Evolutionary conservation across 2,797 vertebrate species (phyloP).

Genomic region (Harpagifer antarcticus): DNA sequence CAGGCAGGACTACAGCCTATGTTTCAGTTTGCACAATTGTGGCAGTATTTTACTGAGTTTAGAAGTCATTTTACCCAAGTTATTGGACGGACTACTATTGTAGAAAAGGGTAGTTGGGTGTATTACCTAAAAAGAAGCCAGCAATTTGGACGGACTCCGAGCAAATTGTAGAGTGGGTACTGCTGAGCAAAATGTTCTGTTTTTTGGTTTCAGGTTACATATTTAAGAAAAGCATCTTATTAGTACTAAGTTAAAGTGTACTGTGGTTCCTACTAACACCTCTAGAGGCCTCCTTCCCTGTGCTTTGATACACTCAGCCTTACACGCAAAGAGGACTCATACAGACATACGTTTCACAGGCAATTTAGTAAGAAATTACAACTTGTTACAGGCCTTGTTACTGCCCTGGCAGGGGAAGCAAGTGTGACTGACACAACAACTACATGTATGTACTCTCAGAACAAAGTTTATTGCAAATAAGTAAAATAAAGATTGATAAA

Average conservation of each 20-base stretch:
- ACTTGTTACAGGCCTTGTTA: background rate
- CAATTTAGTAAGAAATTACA: constrained; percentile 19
- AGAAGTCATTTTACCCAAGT: background rate
- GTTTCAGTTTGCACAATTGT: background rate
- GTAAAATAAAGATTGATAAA: no score
- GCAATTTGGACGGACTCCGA: background rate
- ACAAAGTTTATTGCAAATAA: no score
- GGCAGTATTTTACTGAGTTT: background rate
- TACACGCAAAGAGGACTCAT: background rate
- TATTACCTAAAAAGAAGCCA: no score
- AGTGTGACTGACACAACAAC: no score
- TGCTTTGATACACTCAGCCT: background rate
- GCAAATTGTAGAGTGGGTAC: background rate
- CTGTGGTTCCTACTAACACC: background rate
- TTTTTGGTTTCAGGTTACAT: background rate
- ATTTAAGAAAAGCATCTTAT: no score
- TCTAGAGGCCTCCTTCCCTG: background rate
- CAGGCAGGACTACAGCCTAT: background rate
- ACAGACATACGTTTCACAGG: constrained; percentile 16
- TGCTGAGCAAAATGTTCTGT: background rate
- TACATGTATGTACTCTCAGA: no score
- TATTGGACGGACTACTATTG: no score
- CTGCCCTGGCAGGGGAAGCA: no score
- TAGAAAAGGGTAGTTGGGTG: no score
- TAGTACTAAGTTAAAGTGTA: no score